A percentile compares a stretch with the other conserved stretches of the same genome.
These are phyloP conservation scores for Mycteria americana DNA, from an alignment of 2,797 vertebrate genomes.

Conservation along the genomic window DNA sequence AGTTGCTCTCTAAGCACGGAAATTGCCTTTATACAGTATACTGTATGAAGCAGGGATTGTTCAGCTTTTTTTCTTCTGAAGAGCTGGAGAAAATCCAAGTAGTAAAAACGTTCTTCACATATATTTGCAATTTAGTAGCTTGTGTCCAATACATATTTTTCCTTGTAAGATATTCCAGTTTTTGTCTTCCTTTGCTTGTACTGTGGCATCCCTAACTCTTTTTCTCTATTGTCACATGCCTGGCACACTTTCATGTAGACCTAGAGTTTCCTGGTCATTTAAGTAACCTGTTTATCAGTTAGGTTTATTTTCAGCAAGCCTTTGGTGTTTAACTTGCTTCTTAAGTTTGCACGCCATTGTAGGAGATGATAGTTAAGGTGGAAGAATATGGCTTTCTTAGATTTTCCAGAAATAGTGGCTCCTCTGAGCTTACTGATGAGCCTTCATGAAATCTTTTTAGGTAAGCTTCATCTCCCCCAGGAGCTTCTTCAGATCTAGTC, in stretches of 20 bases:
- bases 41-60: background rate
- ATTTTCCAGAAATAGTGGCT: slow-evolving; percentile 6
- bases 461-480: background rate
- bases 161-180: background rate
- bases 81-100: background rate
- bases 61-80: slow-evolving; percentile 2
- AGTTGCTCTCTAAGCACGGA: background rate
- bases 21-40: background rate
- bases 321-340: background rate
- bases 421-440: background rate
- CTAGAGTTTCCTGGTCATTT: background rate
- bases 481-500: background rate
- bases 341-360: background rate
- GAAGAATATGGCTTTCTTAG: background rate
- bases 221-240: background rate
- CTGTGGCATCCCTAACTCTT: background rate
- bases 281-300: background rate
- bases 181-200: background rate
- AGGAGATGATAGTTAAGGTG: background rate
- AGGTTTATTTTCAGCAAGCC: slow-evolving; percentile 6
- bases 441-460: background rate
- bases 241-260: background rate
- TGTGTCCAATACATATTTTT: background rate
- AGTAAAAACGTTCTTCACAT: background rate
- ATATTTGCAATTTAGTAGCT: background rate